phyloP scores from a whole-genome alignment of 2,797 vertebrate genomes.

The Pipistrellus kuhlii region DNA sequence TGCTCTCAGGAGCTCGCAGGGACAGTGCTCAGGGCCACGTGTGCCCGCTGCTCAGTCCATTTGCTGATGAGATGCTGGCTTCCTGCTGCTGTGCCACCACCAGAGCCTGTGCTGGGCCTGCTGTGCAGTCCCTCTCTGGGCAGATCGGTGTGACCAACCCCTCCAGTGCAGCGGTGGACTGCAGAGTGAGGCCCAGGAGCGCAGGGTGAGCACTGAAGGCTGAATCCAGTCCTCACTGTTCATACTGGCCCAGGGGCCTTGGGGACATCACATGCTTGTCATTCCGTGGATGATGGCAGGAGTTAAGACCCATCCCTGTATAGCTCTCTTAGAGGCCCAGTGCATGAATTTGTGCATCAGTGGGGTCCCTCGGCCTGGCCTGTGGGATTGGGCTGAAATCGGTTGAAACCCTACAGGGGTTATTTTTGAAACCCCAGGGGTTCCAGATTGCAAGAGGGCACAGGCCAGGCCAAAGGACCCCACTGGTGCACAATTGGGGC shows the following conservation, averaged over 20 bases:
- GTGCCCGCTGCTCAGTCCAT: neutral
- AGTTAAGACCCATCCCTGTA: neutral
- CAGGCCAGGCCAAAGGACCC: too few relatives aligned
- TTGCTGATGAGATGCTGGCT: neutral
- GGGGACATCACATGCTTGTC: neutral
- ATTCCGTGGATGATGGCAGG: neutral
- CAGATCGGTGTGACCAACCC: neutral
- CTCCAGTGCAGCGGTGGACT: neutral
- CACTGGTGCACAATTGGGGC: too few relatives aligned
- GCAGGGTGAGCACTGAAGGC: neutral
- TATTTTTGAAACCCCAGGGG: too few relatives aligned
- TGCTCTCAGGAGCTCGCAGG: neutral
- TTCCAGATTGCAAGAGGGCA: too few relatives aligned
- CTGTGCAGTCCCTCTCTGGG: neutral
- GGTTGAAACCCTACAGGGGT: too few relatives aligned
- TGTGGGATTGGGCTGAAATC: too few relatives aligned
- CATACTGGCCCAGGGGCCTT: neutral
- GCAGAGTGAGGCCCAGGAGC: neutral
- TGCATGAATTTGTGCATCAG: too few relatives aligned
- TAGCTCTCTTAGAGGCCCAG: neutral
- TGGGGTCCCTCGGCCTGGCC: too few relatives aligned
- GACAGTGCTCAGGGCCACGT: fast-evolving
- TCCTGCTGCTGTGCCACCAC: neutral
- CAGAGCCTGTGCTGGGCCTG: neutral
- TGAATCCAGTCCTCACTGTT: neutral